Conservation (phyloP, 1,140 invertebrate genomes). For the Pseudobourletiella spinata region DNA sequence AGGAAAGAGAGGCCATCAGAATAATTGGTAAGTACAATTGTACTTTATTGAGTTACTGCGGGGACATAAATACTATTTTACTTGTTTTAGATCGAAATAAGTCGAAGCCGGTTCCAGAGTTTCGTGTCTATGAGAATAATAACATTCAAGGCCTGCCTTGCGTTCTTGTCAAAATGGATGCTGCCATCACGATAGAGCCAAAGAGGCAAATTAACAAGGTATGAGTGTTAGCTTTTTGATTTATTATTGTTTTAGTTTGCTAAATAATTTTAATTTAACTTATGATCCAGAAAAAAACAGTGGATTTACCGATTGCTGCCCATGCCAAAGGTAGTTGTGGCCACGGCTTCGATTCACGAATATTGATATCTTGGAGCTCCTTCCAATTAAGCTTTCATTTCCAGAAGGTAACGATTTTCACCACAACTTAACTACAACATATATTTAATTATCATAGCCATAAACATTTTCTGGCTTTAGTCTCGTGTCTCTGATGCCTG, state of each 20-base stretch:
- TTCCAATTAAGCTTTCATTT: constrained; percentile 34
- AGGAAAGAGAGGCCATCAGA: no score
- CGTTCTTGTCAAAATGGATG: constrained; percentile 31
- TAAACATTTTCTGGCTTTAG: constrained; percentile 39
- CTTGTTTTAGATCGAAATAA: no score
- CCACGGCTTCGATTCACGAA: constrained; percentile 29
- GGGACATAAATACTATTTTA: no score
- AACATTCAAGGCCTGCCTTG: constrained; percentile 24
- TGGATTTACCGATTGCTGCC: constrained; percentile 26
- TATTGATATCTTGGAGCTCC: constrained; percentile 26
- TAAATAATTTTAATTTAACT: not conserved
- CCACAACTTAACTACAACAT: no score
- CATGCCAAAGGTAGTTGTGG: constrained; percentile 30
- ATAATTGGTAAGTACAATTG: no score
- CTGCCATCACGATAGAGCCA: constrained; percentile 27
- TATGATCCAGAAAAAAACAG: constrained; percentile 23
- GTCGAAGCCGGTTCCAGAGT: constrained; percentile 18
- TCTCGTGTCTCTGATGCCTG: constrained; percentile 73
- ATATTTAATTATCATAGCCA: not conserved
- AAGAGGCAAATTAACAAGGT: constrained; percentile 32
- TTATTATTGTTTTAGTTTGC: no score
- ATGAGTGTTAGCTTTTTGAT: no score
- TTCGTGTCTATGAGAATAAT: constrained; percentile 20
- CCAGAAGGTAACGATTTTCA: constrained; percentile 24
- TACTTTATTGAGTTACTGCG: no score